Evolutionary conservation across 2,888 invertebrate species (phyloP).

Genomic region (Eupsilia transversa): DNA sequence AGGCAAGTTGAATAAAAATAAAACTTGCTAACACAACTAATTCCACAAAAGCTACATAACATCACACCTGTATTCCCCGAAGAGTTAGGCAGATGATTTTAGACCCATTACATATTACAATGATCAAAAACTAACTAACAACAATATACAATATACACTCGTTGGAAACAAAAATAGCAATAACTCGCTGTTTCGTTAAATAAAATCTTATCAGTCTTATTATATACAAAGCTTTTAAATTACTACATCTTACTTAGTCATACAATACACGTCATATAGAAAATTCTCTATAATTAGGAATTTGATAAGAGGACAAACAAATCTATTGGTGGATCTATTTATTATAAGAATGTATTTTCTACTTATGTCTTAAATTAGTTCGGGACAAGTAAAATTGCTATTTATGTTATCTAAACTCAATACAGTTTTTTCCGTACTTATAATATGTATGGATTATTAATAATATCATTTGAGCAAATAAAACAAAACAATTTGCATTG

Average conservation of each 20-base stretch:
- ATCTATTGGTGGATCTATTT: neutral
- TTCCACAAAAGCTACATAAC: neutral
- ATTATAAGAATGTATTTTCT: conserved; percentile 13
- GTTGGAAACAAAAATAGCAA: conserved; percentile 11
- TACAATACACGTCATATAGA: conserved; percentile 5
- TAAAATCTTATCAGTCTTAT: conserved; percentile 61
- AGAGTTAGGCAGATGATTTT: neutral
- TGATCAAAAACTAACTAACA: conserved; percentile 24
- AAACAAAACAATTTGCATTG: conserved; percentile 15
- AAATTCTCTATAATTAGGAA: conserved; percentile 1
- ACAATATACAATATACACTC: conserved; percentile 48
- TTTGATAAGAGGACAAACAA: conserved; percentile 1
- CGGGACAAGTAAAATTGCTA: neutral
- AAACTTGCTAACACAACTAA: conserved; percentile 1
- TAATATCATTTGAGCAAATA: conserved; percentile 40
- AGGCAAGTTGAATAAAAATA: conserved; percentile 4
- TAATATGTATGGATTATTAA: neutral
- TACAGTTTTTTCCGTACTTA: neutral
- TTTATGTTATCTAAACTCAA: neutral
- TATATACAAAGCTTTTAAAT: conserved; percentile 49
- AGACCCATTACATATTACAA: conserved; percentile 13
- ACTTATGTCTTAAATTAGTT: neutral
- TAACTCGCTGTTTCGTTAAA: conserved; percentile 19
- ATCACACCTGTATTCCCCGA: neutral
- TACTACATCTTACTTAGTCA: conserved; percentile 4